Conservation (phyloP, 2,888 invertebrate species). For the Drosophila demipolita region DNA sequence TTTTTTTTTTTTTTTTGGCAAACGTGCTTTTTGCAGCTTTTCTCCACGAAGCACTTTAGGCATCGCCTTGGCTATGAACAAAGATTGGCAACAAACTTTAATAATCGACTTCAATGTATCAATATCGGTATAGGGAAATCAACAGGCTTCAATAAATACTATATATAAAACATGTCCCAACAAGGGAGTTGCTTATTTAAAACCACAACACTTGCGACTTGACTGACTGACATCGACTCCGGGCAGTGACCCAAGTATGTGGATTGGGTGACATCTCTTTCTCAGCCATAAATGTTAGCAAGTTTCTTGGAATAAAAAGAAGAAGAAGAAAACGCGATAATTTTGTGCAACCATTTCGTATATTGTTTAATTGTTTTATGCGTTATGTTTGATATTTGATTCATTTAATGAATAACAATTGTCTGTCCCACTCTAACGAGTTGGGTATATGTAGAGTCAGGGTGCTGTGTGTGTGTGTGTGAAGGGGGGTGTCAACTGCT, state of each 20-base stretch:
- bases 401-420: conserved; percentile 36
- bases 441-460: background rate
- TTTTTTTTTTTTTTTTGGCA: conserved; percentile 19
- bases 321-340: no score
- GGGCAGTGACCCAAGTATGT: no score
- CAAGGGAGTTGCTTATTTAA: no score
- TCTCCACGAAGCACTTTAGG: no score
- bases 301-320: no score
- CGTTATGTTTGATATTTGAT: background rate
- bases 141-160: background rate
- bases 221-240: no score
- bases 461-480: conserved; percentile 11
- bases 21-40: conserved; percentile 9
- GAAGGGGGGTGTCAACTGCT: background rate
- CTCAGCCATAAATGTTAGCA: background rate
- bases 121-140: background rate
- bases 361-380: background rate
- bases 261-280: background rate
- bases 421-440: background rate
- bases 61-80: conserved; percentile 13
- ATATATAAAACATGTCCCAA: no score
- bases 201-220: no score
- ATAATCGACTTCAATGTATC: conserved; percentile 7
- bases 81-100: background rate
- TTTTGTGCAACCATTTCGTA: no score